Base-by-base conservation (phyloP, 2,113 vertebrate genomes). In the Motacilla alba region DNA sequence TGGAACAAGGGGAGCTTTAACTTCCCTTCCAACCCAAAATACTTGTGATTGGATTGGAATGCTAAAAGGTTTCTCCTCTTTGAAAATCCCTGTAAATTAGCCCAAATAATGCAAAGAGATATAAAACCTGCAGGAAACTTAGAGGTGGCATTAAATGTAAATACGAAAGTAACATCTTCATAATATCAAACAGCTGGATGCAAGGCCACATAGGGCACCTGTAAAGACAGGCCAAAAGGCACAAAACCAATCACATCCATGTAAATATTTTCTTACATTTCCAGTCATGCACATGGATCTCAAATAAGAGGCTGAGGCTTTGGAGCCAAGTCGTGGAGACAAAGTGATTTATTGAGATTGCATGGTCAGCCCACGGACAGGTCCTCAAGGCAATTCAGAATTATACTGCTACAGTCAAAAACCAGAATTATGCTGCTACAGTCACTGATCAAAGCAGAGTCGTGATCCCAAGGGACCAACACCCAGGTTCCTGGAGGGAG, bases 271-370 rank as follows among this genome's bases (percentile, higher is more conserved):
- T 17, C 27, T 20, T 68, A 20, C 35, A 5, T 47, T 64, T 35
- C 27, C 33, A 64, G 67, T 24, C 44, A 16, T 3, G 28, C 1
- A 0, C 3, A 1, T 30, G 31, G 56, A 53, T 15, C 56, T 75
- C 9, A 26, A 77, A 10, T 30, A 43, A 11, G 15, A 39, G 62
- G 5, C 5, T 3, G 22, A 78, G 53, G 47, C 62, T 28, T 1
- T 31, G 47, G 43, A 62, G 44, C n/a, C 46, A 3, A 23, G 15
- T 35, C 9, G 6, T 46, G 47, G 33, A 55, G 28, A 37, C 3
- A 46, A 22, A 46, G 6, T 13, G 33, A 39, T 35, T 46, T 56
- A 68, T 72, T 52, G 75, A 33, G 47, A 10, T 2, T 15, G 56
- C 39, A 58, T 2, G 8, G 13, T n/a, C 58, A n/a, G 56, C n/a